Percentiles rank a stretch among this genome's conserved stretches.
phyloP scores from a whole-genome alignment of 2,888 invertebrate species.

The Synergus gifuensis region DNA sequence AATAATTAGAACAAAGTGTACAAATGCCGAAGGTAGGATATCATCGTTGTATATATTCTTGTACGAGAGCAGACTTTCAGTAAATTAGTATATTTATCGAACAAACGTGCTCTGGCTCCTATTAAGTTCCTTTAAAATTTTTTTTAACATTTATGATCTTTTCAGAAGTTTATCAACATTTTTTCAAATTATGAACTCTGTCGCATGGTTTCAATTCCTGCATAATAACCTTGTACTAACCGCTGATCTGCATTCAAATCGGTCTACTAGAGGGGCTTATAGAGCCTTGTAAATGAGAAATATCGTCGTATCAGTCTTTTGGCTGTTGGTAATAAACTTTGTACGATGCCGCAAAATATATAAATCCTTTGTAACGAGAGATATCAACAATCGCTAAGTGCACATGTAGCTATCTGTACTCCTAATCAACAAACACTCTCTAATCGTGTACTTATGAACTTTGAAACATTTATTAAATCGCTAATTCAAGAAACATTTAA shows the following conservation, averaged over 20 bases:
- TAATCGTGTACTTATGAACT: neutral
- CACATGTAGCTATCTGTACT: neutral
- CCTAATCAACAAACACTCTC: neutral
- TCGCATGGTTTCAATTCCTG: neutral
- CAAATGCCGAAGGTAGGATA: neutral
- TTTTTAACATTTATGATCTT: neutral
- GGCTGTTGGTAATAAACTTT: conserved; percentile 22
- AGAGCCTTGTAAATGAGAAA: neutral
- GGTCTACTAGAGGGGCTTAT: neutral
- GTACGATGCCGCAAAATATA: conserved; percentile 3
- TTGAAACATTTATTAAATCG: neutral
- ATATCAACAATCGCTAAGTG: conserved; percentile 6
- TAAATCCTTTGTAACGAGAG: conserved; percentile 10
- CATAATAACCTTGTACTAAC: neutral
- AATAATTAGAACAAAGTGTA: neutral
- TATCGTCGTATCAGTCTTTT: conserved; percentile 19
- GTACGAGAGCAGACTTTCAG: neutral
- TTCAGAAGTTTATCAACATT: neutral
- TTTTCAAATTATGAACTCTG: neutral
- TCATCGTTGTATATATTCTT: neutral
- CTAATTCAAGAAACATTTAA: neutral
- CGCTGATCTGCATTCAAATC: conserved; percentile 1
- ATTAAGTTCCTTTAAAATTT: no score
- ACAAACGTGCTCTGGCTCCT: neutral
- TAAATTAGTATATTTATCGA: neutral